A percentile compares a stretch with the other conserved stretches of the same genome.
These are phyloP conservation scores for Haliaeetus leucogaster DNA, from an alignment of 2,113 vertebrate species.

Conservation along the genomic window DNA sequence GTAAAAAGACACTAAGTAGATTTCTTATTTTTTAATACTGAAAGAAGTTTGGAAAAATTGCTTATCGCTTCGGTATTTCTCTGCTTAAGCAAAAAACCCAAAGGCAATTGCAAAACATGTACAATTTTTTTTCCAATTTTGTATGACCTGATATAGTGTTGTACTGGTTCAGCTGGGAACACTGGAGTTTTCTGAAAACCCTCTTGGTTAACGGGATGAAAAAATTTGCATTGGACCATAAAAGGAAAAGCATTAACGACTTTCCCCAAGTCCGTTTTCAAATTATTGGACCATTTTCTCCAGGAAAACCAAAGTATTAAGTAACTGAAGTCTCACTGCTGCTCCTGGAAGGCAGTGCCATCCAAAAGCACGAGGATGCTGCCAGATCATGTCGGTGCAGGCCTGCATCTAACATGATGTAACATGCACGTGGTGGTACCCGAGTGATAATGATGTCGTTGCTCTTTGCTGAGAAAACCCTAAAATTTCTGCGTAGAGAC, in stretches of 20 bases:
- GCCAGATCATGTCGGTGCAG: rapidly evolving
- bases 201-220: background rate
- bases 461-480: background rate
- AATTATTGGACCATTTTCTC: background rate
- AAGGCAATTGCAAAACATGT: background rate
- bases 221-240: background rate
- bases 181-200: background rate
- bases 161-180: background rate
- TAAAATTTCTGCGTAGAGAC: background rate
- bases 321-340: too few species aligned
- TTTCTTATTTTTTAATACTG: background rate
- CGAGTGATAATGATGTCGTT: rapidly evolving
- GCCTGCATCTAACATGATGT: too few species aligned
- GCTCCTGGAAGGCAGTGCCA: rapidly evolving
- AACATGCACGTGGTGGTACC: rapidly evolving
- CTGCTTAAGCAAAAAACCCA: background rate
- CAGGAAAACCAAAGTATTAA: background rate
- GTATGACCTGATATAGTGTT: background rate
- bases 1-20: background rate
- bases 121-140: background rate
- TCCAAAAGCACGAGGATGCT: background rate
- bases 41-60: background rate
- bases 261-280: background rate
- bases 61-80: background rate
- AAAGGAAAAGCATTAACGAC: background rate